Evolutionary conservation across 1,140 invertebrate species (phyloP).

Genomic region (Orchestia grillus): DNA sequence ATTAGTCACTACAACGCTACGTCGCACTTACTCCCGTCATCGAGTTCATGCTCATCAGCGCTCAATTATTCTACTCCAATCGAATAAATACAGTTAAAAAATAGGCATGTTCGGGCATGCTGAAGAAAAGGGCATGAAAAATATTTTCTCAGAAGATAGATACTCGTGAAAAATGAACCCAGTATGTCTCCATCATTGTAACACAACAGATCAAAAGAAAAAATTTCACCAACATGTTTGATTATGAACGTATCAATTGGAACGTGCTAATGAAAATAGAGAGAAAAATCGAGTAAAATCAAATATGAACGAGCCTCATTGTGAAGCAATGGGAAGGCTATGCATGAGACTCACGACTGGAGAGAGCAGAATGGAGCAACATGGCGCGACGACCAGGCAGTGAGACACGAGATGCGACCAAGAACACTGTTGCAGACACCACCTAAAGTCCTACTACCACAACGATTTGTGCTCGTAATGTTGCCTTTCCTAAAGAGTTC

Average conservation of each 20-base stretch:
- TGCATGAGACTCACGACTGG: background rate
- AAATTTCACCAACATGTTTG: background rate
- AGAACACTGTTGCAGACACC: conserved; percentile 15
- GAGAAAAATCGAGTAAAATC: background rate
- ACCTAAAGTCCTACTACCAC: conserved; percentile 40
- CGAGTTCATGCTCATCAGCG: background rate
- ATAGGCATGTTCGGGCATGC: background rate
- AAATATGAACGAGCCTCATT: background rate
- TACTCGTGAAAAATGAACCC: background rate
- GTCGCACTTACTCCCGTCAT: background rate
- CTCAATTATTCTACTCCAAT: background rate
- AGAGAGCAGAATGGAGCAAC: background rate
- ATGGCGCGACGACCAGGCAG: background rate
- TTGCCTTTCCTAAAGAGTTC: background rate
- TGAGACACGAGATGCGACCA: background rate
- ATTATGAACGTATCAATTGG: background rate
- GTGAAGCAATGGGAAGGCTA: background rate
- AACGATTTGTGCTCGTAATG: conserved; percentile 23
- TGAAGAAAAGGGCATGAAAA: background rate
- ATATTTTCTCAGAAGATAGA: background rate
- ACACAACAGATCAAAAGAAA: background rate
- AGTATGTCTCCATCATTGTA: background rate
- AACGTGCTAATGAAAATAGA: background rate
- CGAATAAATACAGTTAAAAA: background rate
- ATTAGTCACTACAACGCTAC: background rate